A percentile compares a stretch with the other conserved stretches of the same genome.
Evolutionary conservation across 2,888 invertebrate genomes (phyloP).

Genomic region (Torymus aiolomorphi): DNA sequence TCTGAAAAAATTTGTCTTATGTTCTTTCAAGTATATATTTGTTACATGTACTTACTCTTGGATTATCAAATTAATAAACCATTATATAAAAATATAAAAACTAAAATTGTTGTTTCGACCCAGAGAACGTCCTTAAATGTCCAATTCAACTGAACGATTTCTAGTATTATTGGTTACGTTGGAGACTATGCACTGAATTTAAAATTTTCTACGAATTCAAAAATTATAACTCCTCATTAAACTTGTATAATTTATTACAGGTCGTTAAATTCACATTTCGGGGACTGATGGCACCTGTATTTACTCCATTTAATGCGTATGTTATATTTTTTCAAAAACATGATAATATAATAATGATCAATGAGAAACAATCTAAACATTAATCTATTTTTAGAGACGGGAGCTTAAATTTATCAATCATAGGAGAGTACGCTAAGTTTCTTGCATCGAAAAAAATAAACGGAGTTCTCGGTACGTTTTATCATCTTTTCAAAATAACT

Average conservation of each 20-base stretch:
- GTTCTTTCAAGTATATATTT: no score
- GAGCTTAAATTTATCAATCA: conserved; percentile 72
- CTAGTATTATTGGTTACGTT: no score
- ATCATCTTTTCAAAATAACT: neutral
- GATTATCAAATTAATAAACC: no score
- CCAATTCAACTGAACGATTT: no score
- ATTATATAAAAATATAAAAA: no score
- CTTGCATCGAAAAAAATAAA: conserved; percentile 80
- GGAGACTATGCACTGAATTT: no score
- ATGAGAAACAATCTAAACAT: neutral
- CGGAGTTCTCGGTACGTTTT: conserved; percentile 81
- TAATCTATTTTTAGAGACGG: conserved; percentile 50
- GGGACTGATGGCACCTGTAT: conserved; percentile 84
- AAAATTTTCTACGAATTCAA: no score
- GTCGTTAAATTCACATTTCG: conserved; percentile 74
- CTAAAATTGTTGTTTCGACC: no score
- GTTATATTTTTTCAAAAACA: conserved; percentile 23
- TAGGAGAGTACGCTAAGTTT: conserved; percentile 82
- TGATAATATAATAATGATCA: neutral
- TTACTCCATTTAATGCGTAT: conserved; percentile 82
- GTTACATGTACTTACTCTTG: no score
- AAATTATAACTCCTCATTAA: conserved; percentile 17
- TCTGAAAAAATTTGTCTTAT: no score
- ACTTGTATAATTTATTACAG: conserved; percentile 52
- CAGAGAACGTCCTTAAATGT: no score